Base-by-base conservation (phyloP, 2,113 vertebrate species). In the Myotis lucifugus region DNA sequence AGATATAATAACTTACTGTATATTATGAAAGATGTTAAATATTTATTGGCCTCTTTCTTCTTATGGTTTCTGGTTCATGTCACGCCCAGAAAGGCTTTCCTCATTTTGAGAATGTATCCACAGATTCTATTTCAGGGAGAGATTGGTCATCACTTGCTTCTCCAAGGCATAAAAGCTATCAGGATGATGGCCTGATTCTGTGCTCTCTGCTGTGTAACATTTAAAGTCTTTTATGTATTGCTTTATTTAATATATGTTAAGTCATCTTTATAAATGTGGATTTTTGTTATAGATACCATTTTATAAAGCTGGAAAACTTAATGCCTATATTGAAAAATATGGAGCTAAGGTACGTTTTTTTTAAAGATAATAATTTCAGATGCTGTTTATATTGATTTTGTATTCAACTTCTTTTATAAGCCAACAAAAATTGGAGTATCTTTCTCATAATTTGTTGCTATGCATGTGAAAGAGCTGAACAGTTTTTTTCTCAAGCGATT, bases 281-380 rank as follows among this genome's bases (percentile, higher is more conserved):
- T 93, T 92, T 76, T 89, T 96, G 69, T 94, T 97, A 99, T 93
- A 99, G 99, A 97, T 98, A 96, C 25, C 97, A 1, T 99, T 99
- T 98, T 99, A 99, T 59, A 98, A 98, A 95, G 98, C 90, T 84
- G 98, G 99, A 88, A 95, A 98, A 97, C 98, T 99, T 78, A 99
- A 99, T 97, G 93, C 94, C 72, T 99, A 97, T 66, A n/a, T 98
- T 85, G 97, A 98, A 95, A 98, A 98, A 93, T 97, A 97, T 10
- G 50, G 93, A 97, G 98, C 99, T 94, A 98, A 98, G 79, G 99
- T 99, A 98, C 98, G 98, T 37, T 79, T 96, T 61, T 61, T 61
- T 25, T 25, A 4, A 59, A 90, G 95, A 48, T 29, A 32, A n/a
- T 27, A 88, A 50, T 91, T 95, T 27, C 79, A 95, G 25, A 67